Percentiles rank a stretch among this genome's conserved stretches.
Conservation (phyloP, 2,113 vertebrate species). For the Pholis gunnellus region DNA sequence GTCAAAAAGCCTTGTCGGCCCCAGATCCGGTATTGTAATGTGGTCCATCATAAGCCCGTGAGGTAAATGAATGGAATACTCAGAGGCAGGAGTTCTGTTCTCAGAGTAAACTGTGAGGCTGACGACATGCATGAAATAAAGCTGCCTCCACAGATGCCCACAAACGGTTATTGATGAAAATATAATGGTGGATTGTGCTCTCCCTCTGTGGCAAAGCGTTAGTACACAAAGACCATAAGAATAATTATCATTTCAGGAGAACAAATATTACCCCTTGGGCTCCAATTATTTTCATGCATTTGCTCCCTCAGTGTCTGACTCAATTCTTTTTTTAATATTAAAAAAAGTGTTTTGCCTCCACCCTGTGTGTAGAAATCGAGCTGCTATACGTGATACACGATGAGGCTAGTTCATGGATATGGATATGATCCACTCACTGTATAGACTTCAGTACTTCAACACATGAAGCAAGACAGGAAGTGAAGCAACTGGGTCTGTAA, state of each 20-base stretch:
- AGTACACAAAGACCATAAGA: constrained; percentile 82
- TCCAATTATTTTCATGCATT: constrained; percentile 88
- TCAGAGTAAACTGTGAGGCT: constrained; percentile 48
- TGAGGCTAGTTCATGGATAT: constrained; percentile 22
- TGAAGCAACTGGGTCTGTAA: not conserved
- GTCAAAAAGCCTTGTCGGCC: not conserved
- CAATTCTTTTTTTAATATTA: constrained; percentile 67
- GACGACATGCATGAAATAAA: constrained; percentile 70
- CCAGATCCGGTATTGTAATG: not conserved
- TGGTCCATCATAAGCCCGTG: constrained; percentile 35
- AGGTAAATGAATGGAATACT: constrained; percentile 32
- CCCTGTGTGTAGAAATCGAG: constrained; percentile 52
- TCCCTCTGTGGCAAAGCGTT: constrained; percentile 76
- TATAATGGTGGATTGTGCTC: constrained; percentile 73
- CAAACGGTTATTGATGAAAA: constrained; percentile 82
- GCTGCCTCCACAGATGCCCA: constrained; percentile 62
- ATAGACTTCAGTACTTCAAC: not conserved
- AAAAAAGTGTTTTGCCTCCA: constrained; percentile 54
- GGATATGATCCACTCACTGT: constrained; percentile 20
- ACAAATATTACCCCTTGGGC: constrained; percentile 88
- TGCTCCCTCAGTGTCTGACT: constrained; percentile 79
- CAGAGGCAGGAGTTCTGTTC: constrained; percentile 42
- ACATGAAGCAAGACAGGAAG: not conserved
- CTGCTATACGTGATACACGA: constrained; percentile 26
- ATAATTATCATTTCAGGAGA: constrained; percentile 87